Evolutionary conservation across 2,888 invertebrate species (phyloP), one percentile per base, ranked within the genome.

Genomic region (Sipunculus nudus): DNA sequence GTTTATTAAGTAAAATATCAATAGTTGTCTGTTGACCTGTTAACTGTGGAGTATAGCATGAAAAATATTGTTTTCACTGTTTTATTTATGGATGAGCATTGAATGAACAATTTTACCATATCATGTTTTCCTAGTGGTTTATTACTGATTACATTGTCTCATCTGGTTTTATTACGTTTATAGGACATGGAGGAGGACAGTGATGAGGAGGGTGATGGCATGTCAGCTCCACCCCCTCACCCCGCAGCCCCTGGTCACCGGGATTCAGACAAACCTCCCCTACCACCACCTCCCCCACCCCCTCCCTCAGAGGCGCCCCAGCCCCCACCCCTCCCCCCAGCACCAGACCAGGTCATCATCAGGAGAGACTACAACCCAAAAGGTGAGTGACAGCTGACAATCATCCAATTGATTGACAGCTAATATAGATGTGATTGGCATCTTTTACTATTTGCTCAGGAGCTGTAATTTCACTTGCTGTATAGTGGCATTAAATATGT

Each of bases 331-430:
- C 80, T 93, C 68, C 94, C 96, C 5, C 94, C 95, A 23, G 89
- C 90, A 1, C 91, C 93, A 23, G 96, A 96, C 80, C 93, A 95
- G 78, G 96, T 97, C 28, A 88, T 98, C 41, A 94, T 99, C 61
- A 94, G 95, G 83, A 90, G 89, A 74, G 95, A 95, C 81, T 99
- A 99, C 82, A 94, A 99, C 88, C 98, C 98, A 0, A 98, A 94
- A 84, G 91, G 84, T 83, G 65, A 52, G 59, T 58, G 5, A 3
- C 28, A 53, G 26, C 16, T 16, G 25, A 47, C 8, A 40, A 8
- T 29, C 21, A 21, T 21, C n/a, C 47, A 43, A 25, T 26, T 29
- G 16, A 19, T 16, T 29, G 46, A 25, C n/a, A 31, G 50, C 26
- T 73, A 77, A 32, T 72, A 45, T 28, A 61, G 31, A n/a, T n/a